A percentile compares a stretch with the other conserved stretches of the same genome.
Evolutionary conservation across 2,113 vertebrate species (phyloP).

Genomic region (Scortum barcoo): DNA sequence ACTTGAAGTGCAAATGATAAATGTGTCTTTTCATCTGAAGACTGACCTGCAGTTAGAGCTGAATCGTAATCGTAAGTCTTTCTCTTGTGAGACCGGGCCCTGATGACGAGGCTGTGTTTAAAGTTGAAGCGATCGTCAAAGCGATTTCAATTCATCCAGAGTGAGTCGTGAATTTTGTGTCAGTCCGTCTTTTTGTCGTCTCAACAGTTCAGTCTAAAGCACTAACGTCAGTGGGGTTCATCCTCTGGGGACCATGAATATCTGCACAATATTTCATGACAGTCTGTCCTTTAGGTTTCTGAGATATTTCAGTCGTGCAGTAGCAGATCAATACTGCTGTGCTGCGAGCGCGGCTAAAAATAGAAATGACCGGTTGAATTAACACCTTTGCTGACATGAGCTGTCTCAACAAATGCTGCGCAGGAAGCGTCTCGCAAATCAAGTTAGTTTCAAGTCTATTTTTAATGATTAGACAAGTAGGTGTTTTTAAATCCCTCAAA

Average conservation of each 20-base stretch:
- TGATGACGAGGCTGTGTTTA: too few species aligned
- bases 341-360: neutral
- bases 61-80: neutral
- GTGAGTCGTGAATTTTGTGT: neutral
- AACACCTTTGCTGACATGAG: neutral
- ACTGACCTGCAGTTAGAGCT: neutral
- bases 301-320: neutral
- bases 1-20: too few species aligned
- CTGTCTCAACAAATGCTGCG: neutral
- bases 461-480: neutral
- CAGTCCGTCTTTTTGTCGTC: neutral
- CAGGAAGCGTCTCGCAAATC: neutral
- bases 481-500: neutral
- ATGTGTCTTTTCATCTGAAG: too few species aligned
- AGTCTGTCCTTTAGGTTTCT: neutral
- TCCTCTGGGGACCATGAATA: neutral
- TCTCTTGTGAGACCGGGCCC: too few species aligned
- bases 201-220: neutral
- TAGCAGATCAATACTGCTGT: neutral
- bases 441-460: neutral
- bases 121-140: constrained; percentile 1
- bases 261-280: neutral
- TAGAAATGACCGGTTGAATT: neutral
- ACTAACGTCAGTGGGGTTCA: neutral
- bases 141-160: neutral